Evolutionary conservation across 2,888 invertebrate genomes (phyloP), one percentile per base, ranked within the genome.

Genomic region (Oxystoma pomonae): DNA sequence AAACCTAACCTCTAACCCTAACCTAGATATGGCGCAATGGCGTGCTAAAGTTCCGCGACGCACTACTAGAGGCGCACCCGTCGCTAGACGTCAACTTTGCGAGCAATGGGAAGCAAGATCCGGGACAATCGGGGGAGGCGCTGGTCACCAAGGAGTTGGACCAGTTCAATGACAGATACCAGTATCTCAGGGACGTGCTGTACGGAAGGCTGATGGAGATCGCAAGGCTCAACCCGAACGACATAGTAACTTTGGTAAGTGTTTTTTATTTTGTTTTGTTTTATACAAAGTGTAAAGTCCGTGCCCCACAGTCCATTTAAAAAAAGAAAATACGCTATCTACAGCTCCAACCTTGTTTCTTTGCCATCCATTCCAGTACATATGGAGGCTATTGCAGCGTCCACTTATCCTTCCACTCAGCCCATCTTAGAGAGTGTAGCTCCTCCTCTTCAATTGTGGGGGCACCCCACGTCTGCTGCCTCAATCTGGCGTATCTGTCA

Each of bases 21-120:
- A 78, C 79, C 79, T 88, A 94, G 94, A 92, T 91, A 78, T 92
- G 92, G 85, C 90, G 92, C 80, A 88, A 90, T 78, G 87, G 91
- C 76, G 89, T 94, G 79, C 90, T 91, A 81, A 88, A 90, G 69
- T 96, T 91, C 84, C 86, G 88, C 68, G 93, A 93, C 75, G 87
- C 87, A 81, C 85, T 95, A 69, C 87, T 95, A 79, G 92, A 92
- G 74, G 85, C 90, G 59, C 92, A 92, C 75, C 92, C 92, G 1
- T 91, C 91, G 63, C 79, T 92, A 77, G 92, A 92, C 81, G 86
- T 76, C 62, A 76, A 74, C 68, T 75, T 78, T 22, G 75, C 76
- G 59, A 72, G 73, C 58, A 65, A 81, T 74, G 61, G 58, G 20
- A 62, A 64, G 9, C 21, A 80, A 78, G 72, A 80, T 74, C 72